phyloP scores from a whole-genome alignment of 2,888 invertebrate species.

The Thalpophila matura region DNA sequence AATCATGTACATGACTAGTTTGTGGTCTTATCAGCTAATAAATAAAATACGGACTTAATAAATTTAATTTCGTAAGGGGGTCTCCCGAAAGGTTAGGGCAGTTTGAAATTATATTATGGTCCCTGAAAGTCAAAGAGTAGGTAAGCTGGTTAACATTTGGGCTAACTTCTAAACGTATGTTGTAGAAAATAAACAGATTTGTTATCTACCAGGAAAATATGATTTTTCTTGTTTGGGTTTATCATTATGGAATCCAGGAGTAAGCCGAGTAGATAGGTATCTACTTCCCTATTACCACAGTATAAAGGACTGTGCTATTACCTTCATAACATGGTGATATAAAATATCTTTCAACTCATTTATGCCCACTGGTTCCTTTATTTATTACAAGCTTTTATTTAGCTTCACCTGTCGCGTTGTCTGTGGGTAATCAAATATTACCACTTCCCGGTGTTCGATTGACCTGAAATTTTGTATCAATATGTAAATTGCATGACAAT shows the following conservation, averaged over 20 bases:
- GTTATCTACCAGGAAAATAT: not conserved
- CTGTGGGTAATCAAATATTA: too few species aligned
- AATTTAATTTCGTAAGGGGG: conserved; percentile 8
- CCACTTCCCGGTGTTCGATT: too few species aligned
- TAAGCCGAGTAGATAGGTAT: not conserved
- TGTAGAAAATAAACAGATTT: too few species aligned
- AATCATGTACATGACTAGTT: not conserved
- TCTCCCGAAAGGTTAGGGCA: conserved; percentile 3
- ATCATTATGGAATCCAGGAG: not conserved
- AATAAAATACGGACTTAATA: not conserved
- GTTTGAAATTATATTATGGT: too few species aligned
- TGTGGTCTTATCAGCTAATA: conserved; percentile 6
- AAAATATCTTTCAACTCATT: not conserved
- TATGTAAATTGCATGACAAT: too few species aligned
- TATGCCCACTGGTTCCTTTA: not conserved
- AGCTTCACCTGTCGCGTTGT: too few species aligned
- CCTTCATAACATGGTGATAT: too few species aligned
- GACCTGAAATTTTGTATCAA: too few species aligned
- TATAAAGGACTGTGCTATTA: too few species aligned
- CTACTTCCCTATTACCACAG: too few species aligned
- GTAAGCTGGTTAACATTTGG: not conserved
- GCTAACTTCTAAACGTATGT: too few species aligned
- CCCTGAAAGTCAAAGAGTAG: not conserved
- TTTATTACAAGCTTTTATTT: too few species aligned
- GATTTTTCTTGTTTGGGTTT: not conserved